Evolutionary conservation across 1,140 invertebrate species (phyloP), one percentile per base, ranked within the genome.

Genomic region (Asobara japonica): DNA sequence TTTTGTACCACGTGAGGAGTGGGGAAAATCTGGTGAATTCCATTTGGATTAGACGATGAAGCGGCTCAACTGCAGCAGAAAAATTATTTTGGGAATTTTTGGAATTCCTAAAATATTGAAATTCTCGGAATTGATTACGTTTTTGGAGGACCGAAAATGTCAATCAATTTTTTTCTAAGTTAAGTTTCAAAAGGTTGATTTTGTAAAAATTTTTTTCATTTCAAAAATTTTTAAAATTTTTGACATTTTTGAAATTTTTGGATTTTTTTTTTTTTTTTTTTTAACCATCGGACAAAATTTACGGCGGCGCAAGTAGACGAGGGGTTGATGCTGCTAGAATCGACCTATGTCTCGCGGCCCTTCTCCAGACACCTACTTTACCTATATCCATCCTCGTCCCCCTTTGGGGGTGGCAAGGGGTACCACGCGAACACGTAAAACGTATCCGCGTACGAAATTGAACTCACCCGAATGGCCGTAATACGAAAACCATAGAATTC

Each of bases 31-130:
- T 33, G 16, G 71, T n/a, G 25, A 25, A 56, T 56, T 56, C 51
- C 72, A 68, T 74, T 79, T 72, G 76, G 81, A 81, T 83, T 80
- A 83, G 76, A 73, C 77, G 77, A 66, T 80, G 77, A 82, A 84
- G 78, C 77, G 76, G 61, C 68, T 73, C 74, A 48, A 45, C 33
- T 18, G 38, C 48, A 80, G 79, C 79, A n/a, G n/a, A n/a, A n/a
- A n/a, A n/a, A n/a, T n/a, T n/a, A n/a, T n/a, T n/a, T n/a, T n/a
- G n/a, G n/a, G n/a, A n/a, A n/a, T n/a, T n/a, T n/a, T n/a, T n/a
- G n/a, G n/a, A n/a, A n/a, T n/a, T n/a, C n/a, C n/a, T n/a, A n/a
- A n/a, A n/a, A n/a, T n/a, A n/a, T n/a, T n/a, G n/a, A n/a, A n/a
- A n/a, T n/a, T n/a, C n/a, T n/a, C n/a, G n/a, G n/a, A n/a, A n/a